Conservation (phyloP, 2,888 invertebrate species). For the Yponomeuta evonymella region DNA sequence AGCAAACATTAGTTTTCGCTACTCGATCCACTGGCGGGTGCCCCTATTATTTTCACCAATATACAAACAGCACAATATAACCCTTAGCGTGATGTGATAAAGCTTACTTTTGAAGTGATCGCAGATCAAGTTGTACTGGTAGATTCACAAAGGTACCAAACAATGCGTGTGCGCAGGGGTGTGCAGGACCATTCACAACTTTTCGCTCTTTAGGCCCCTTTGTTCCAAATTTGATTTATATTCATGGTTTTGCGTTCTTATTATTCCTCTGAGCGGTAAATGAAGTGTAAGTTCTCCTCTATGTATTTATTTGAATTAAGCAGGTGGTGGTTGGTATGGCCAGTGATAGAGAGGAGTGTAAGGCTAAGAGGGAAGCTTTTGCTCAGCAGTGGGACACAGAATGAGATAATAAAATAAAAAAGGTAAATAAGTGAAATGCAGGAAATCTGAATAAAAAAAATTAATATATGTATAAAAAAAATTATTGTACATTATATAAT, state of each 20-base stretch:
- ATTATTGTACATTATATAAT: neutral
- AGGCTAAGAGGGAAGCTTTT: neutral
- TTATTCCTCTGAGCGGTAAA: slow-evolving; percentile 61
- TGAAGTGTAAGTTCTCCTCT: slow-evolving; percentile 42
- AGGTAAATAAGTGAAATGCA: neutral
- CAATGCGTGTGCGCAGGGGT: slow-evolving; percentile 59
- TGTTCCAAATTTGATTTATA: slow-evolving; percentile 75
- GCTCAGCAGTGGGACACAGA: too few relatives aligned
- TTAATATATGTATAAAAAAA: neutral
- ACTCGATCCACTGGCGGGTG: slow-evolving; percentile 62
- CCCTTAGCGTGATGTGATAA: slow-evolving; percentile 25
- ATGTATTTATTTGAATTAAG: slow-evolving; percentile 4
- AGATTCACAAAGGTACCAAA: slow-evolving; percentile 41
- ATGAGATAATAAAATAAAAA: too few relatives aligned
- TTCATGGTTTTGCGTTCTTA: slow-evolving; percentile 66
- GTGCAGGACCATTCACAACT: slow-evolving; percentile 67
- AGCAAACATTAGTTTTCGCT: slow-evolving; percentile 69
- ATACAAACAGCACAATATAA: slow-evolving; percentile 10
- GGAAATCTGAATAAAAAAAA: neutral
- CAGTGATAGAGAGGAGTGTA: neutral
- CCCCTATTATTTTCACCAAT: slow-evolving; percentile 39
- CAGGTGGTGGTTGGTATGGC: neutral
- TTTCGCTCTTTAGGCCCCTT: slow-evolving; percentile 71
- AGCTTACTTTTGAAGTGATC: slow-evolving; percentile 21
- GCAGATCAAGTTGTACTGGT: slow-evolving; percentile 23